Conservation (phyloP, 2,797 vertebrate genomes). For the Sandelia bainsii region DNA sequence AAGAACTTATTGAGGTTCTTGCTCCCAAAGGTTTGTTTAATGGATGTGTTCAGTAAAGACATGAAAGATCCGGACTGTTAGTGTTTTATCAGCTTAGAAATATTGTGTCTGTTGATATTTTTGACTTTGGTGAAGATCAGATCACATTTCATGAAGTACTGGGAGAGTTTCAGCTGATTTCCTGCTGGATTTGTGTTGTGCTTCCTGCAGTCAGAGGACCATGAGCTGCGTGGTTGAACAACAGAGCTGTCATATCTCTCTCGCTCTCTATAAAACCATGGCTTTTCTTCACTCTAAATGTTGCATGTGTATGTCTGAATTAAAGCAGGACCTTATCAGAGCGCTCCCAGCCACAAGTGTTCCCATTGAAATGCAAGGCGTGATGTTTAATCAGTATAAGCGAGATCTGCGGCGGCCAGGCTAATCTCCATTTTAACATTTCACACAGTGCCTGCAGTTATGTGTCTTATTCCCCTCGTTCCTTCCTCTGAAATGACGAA, state of each 20-base stretch:
- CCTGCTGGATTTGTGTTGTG: background rate
- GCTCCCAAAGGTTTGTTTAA: too few species aligned
- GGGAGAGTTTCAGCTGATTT: background rate
- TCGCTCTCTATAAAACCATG: conserved; percentile 10
- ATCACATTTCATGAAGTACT: background rate
- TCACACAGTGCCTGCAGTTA: conserved; percentile 79
- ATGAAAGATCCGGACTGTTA: too few species aligned
- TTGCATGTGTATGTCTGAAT: conserved; percentile 62
- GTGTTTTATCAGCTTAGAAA: too few species aligned
- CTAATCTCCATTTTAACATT: conserved; percentile 84
- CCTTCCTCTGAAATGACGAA: conserved; percentile 45
- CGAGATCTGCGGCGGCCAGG: conserved; percentile 74
- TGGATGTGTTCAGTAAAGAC: too few species aligned
- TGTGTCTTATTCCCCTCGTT: conserved; percentile 52
- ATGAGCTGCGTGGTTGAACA: conserved; percentile 2
- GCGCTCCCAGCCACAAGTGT: conserved; percentile 75
- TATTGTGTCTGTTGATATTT: too few species aligned
- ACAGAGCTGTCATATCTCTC: conserved; percentile 26
- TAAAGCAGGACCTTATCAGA: conserved; percentile 68
- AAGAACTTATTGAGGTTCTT: too few species aligned
- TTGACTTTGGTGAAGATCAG: too few species aligned
- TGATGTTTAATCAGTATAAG: conserved; percentile 77
- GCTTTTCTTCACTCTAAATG: conserved; percentile 39
- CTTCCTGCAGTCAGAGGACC: conserved; percentile 32
- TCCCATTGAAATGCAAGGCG: conserved; percentile 77